Evolutionary conservation across 2,888 invertebrate genomes (phyloP), one percentile per base, ranked within the genome.

Genomic region (Phengaris alcon): DNA sequence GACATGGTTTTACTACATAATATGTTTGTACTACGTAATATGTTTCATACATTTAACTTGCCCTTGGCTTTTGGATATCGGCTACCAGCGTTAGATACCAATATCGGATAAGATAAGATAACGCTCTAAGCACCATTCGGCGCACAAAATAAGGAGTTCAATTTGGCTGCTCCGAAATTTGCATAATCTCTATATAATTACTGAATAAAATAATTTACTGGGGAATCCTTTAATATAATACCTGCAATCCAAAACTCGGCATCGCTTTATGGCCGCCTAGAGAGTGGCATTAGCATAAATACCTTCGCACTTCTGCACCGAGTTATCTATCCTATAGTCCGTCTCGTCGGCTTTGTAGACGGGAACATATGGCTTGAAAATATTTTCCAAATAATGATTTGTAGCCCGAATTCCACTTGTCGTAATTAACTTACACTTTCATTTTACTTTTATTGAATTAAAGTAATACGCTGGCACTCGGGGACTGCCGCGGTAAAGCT

Each of bases 211-310:
- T 54, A 72, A 72, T 54, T 72, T 13, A 72, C 22, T 35, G 22
- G n/a, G 54, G 72, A 54, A 54, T 72, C 72, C 72, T 72, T 72
- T 72, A 72, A 72, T 72, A 72, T 72, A 72, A 52, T 54, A 72
- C 64, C 64, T 64, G 35, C 48, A 70, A 70, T 72, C 52, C 22
- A 54, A 72, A 72, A 72, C 22, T 70, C 52, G 72, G 52, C 52
- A 35, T 54, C 22, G 52, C 35, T 72, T 72, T 72, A 72, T 54
- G 51, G 22, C 22, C 22, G 52, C 54, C 72, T 54, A 13, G 72
- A 54, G 72, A 72, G 22, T 35, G n/a, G 52, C 15, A 72, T 72
- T 72, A 72, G 52, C 72, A 72, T 72, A 72, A 54, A 35, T 72
- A 72, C 69, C 48, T 54, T 7, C 52, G 22, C 22, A 13, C 52